Conservation (phyloP, 2,113 vertebrate genomes). For the Percina caprodes region DNA sequence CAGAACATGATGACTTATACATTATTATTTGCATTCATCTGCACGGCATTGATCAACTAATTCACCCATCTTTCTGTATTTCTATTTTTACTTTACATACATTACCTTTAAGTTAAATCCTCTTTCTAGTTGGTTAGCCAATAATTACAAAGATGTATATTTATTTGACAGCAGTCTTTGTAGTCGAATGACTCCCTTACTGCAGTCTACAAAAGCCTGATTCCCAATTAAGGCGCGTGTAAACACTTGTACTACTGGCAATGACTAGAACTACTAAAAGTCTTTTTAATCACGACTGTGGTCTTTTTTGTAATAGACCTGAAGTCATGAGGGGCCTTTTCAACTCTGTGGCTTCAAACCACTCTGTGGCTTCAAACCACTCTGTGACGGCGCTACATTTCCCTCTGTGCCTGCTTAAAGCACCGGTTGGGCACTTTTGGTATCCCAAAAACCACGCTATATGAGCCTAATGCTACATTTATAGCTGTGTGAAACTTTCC, state of each 20-base stretch:
- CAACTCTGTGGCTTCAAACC: slow-evolving; percentile 52
- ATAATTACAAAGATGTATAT: slow-evolving; percentile 49
- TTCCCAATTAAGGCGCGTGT: slow-evolving; percentile 53
- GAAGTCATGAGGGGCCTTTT: slow-evolving; percentile 31
- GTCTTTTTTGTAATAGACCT: slow-evolving; percentile 37
- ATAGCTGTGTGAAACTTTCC: background rate
- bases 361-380: no score
- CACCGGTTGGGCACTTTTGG: background rate
- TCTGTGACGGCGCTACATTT: slow-evolving; percentile 23
- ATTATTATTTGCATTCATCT: slow-evolving; percentile 26
- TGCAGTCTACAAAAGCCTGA: slow-evolving; percentile 31
- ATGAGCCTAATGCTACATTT: slow-evolving; percentile 1
- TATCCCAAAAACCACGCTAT: background rate
- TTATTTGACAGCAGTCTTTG: slow-evolving; percentile 56
- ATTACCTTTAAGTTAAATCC: slow-evolving; percentile 39
- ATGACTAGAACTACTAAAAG: slow-evolving; percentile 27
- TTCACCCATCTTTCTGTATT: slow-evolving; percentile 16
- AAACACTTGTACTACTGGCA: slow-evolving; percentile 50
- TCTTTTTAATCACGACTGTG: slow-evolving; percentile 73
- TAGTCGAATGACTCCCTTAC: slow-evolving; percentile 52
- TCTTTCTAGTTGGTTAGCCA: slow-evolving; percentile 28
- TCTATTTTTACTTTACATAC: slow-evolving; percentile 23
- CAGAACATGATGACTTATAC: slow-evolving; percentile 42
- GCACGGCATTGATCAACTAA: slow-evolving; percentile 18
- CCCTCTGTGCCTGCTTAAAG: slow-evolving; percentile 49